phyloP scores from a whole-genome alignment of 2,888 invertebrate species.

The Lucinisca nassula region DNA sequence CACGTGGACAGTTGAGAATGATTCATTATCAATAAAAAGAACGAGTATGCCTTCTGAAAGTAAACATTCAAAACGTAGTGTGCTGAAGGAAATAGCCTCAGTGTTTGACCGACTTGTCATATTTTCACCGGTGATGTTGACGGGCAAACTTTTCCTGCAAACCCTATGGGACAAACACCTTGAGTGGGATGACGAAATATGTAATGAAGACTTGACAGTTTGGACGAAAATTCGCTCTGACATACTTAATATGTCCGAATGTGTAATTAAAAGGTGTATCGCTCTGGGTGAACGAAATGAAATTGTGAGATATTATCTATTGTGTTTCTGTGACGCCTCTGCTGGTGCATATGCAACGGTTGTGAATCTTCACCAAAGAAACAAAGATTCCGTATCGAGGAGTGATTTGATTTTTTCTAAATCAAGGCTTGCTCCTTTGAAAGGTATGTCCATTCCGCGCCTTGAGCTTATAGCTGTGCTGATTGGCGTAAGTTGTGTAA shows the following conservation, averaged over 20 bases:
- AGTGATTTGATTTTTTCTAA: constrained; percentile 18
- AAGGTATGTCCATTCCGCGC: not conserved
- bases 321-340: constrained; percentile 25
- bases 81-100: not conserved
- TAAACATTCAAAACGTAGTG: not conserved
- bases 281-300: not conserved
- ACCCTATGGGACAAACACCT: constrained; percentile 14
- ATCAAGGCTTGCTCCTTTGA: constrained; percentile 9
- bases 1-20: constrained; percentile 26
- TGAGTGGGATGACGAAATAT: constrained; percentile 26
- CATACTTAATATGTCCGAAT: not conserved
- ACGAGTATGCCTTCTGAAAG: not conserved
- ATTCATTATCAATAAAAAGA: not conserved
- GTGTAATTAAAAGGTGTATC: not conserved
- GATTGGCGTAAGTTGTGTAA: constrained; percentile 1
- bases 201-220: not conserved
- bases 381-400: not conserved
- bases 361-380: constrained; percentile 9
- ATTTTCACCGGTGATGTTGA: not conserved
- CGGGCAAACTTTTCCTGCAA: constrained; percentile 27
- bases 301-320: too few relatives aligned
- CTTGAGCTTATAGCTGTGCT: not conserved
- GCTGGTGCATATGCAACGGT: constrained; percentile 2
- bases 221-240: not conserved
- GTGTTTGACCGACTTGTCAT: not conserved